phyloP scores from a whole-genome alignment of 2,113 vertebrate genomes.

The Tupaia tana region DNA sequence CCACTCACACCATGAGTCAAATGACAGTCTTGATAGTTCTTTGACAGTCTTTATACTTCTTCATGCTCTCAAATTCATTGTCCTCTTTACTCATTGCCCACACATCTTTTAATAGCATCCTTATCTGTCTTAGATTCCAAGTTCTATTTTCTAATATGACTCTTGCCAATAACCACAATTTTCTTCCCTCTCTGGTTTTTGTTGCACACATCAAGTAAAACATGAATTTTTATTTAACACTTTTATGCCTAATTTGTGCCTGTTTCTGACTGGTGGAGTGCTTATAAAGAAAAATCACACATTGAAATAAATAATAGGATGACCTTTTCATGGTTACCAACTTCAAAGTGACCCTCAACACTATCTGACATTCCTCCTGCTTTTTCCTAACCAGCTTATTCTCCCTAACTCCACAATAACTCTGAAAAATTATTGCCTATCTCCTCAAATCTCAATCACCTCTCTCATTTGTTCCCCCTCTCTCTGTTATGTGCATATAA shows the following conservation, averaged over 20 bases:
- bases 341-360: neutral
- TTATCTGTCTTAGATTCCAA: neutral
- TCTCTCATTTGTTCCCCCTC: neutral
- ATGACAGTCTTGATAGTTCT: neutral
- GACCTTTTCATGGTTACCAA: neutral
- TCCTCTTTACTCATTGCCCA: neutral
- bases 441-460: neutral
- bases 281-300: conserved; percentile 7
- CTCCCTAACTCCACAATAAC: neutral
- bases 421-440: neutral
- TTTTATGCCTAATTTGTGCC: neutral
- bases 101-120: neutral
- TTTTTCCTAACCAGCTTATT: neutral
- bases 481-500: neutral
- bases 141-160: neutral
- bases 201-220: neutral
- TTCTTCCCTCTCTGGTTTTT: neutral
- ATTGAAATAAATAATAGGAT: neutral
- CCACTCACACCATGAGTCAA: no score
- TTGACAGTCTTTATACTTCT: neutral
- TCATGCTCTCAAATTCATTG: neutral
- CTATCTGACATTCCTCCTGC: neutral
- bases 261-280: neutral
- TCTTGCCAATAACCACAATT: neutral
- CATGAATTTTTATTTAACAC: neutral